A percentile compares a stretch with the other conserved stretches of the same genome.
These are phyloP conservation scores for Sanderia malayensis DNA, from an alignment of 30 jellyfish, hydroid and myxozoan species.

Conservation along the genomic window DNA sequence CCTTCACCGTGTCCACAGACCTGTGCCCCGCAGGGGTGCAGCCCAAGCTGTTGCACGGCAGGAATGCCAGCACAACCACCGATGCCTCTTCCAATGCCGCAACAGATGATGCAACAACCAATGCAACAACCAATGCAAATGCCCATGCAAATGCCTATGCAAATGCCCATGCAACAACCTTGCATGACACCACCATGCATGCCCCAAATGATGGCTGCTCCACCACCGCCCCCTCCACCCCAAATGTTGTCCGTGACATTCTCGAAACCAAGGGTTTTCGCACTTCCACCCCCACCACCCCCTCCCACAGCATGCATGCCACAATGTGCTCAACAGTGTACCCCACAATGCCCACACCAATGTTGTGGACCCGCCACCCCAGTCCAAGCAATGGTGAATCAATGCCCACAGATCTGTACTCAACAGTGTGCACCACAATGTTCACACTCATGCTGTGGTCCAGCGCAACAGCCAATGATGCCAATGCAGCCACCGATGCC, in stretches of 20 bases:
- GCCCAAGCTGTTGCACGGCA: slow-evolving; percentile 62
- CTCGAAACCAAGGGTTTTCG: slow-evolving; percentile 39
- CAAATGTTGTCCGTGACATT: slow-evolving; percentile 54
- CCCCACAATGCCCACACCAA: slow-evolving; percentile 66
- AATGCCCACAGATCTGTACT: slow-evolving; percentile 66
- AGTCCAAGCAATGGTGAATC: slow-evolving; percentile 53
- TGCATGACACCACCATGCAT: slow-evolving; percentile 58
- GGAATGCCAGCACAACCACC: slow-evolving; percentile 51
- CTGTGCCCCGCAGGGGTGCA: slow-evolving; percentile 67
- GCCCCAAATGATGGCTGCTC: slow-evolving; percentile 47
- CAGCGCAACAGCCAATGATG: slow-evolving; percentile 50
- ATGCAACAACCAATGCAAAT: slow-evolving; percentile 31
- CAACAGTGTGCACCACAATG: slow-evolving; percentile 78
- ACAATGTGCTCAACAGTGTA: slow-evolving; percentile 61
- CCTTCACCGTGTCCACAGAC: slow-evolving; percentile 71
- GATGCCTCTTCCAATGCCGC: slow-evolving; percentile 45
- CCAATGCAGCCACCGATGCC: slow-evolving; percentile 56
- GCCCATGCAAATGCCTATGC: slow-evolving; percentile 44
- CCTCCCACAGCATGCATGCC: slow-evolving; percentile 54
- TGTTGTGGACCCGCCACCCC: slow-evolving; percentile 74
- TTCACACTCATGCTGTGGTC: slow-evolving; percentile 73
- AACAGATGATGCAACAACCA: slow-evolving; percentile 22
- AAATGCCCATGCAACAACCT: slow-evolving; percentile 51
- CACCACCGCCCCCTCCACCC: slow-evolving; percentile 67
- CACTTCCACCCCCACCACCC: slow-evolving; percentile 47